Conservation (phyloP, 2,797 vertebrate species). For the Cossypha dichroa region DNA sequence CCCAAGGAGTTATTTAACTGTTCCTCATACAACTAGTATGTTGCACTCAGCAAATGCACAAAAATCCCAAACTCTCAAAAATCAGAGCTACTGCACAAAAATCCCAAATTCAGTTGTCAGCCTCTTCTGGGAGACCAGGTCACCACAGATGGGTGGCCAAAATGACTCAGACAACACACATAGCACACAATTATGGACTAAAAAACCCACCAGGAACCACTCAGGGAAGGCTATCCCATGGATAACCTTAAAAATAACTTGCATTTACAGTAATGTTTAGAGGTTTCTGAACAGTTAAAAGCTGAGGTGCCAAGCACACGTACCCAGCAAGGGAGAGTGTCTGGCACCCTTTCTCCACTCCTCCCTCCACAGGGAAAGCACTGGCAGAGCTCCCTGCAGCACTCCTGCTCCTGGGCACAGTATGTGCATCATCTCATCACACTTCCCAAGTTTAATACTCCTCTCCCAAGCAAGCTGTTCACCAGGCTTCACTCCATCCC, state of each 20-base stretch:
- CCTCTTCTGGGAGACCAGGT: background rate
- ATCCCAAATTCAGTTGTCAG: accelerated
- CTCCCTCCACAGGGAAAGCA: background rate
- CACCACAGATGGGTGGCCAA: background rate
- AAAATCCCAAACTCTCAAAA: background rate
- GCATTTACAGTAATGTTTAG: accelerated
- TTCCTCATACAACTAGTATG: background rate
- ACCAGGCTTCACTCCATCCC: background rate
- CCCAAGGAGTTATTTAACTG: background rate
- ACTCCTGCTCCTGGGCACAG: accelerated
- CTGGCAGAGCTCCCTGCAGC: background rate
- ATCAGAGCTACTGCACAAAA: background rate
- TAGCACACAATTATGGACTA: background rate
- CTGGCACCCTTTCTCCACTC: background rate
- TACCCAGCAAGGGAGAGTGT: background rate
- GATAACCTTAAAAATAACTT: background rate
- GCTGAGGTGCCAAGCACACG: background rate
- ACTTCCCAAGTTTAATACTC: background rate
- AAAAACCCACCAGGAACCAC: background rate
- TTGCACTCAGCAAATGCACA: background rate
- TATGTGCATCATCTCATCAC: background rate
- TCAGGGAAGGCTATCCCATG: background rate
- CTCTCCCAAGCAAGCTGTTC: background rate
- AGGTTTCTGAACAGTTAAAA: background rate
- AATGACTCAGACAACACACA: background rate